These are phyloP conservation scores for Nothocercus julius DNA, from an alignment of 2,113 vertebrate species.

Conservation along the genomic window DNA sequence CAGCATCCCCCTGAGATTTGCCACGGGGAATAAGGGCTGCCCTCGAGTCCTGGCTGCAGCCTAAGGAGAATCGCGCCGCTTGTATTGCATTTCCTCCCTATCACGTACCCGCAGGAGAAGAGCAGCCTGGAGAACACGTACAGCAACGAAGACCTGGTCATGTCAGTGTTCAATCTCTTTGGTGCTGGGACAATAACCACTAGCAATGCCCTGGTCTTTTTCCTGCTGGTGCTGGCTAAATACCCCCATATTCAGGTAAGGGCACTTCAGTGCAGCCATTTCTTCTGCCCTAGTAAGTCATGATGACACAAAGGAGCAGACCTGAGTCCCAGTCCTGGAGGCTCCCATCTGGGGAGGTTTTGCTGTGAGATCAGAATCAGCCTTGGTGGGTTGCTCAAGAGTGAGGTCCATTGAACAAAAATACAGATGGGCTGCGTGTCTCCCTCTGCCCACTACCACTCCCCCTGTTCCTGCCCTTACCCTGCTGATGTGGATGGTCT, in stretches of 20 bases:
- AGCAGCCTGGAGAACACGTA: neutral
- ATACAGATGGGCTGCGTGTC: neutral
- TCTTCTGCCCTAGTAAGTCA: neutral
- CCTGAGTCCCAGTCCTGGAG: no score
- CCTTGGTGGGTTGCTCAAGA: no score
- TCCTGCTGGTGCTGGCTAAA: constrained; percentile 76
- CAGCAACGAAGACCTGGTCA: constrained; percentile 51
- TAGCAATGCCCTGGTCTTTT: constrained; percentile 65
- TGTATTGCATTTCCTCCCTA: neutral
- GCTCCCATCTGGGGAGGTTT: accelerated
- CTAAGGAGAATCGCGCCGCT: neutral
- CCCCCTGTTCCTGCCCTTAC: neutral
- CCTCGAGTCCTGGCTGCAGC: neutral
- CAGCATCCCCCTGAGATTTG: neutral
- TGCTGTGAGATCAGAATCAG: neutral
- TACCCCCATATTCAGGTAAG: constrained; percentile 79
- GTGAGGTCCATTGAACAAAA: neutral
- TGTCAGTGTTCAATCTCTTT: constrained; percentile 64
- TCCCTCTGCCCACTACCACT: neutral
- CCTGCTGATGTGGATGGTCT: neutral
- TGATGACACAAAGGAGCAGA: accelerated
- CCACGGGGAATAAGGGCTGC: neutral
- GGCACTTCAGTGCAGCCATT: neutral
- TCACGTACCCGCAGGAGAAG: neutral
- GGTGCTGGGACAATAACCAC: constrained; percentile 75